Evolutionary conservation across 2,888 invertebrate genomes (phyloP), one percentile per base, ranked within the genome.

Genomic region (Clostera curtula): DNA sequence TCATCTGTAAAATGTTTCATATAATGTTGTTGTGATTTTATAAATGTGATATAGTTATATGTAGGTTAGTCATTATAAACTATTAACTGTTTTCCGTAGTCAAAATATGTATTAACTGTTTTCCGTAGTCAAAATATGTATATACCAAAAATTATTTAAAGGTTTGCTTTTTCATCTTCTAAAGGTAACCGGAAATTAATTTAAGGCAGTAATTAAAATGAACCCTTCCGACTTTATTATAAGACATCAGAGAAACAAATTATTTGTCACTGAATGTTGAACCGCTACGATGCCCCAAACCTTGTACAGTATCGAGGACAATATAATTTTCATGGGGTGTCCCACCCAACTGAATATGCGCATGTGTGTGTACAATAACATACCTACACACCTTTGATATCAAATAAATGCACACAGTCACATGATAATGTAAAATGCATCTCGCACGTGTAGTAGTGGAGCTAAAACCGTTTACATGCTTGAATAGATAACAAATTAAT

Each of bases 241-340:
- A n/a, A n/a, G n/a, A n/a, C 18, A 18, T 18, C 9, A n/a, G n/a
- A n/a, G 3, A 1, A 10, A 3, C 9, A 9, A 19, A 1, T 19
- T 3, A 4, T 4, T 10, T 10, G 12, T 20, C n/a, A 12, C 10
- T 7, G 12, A 20, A 13, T 18, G 8, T 6, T 12, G 47, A 49
- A 31, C 40, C 23, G 11, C 19, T 35, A 52, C 46, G 44, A 31
- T 50, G 16, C 21, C 28, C 41, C 34, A 25, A 34, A 43, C 18
- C 19, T 20, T 34, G 23, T 43, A 38, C 30, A 25, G 23, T 21
- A 34, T 47, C 40, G 28, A 56, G 56, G 51, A 56, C 57, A 62
- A 69, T 67, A 59, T 66, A 59, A 58, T 63, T 62, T 62, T 58
- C 53, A 61, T 59, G 61, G 72, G 72, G 72, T 69, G 72, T 65